Evolutionary conservation across 2,113 vertebrate species (phyloP).

Genomic region (Pleuronectes platessa): DNA sequence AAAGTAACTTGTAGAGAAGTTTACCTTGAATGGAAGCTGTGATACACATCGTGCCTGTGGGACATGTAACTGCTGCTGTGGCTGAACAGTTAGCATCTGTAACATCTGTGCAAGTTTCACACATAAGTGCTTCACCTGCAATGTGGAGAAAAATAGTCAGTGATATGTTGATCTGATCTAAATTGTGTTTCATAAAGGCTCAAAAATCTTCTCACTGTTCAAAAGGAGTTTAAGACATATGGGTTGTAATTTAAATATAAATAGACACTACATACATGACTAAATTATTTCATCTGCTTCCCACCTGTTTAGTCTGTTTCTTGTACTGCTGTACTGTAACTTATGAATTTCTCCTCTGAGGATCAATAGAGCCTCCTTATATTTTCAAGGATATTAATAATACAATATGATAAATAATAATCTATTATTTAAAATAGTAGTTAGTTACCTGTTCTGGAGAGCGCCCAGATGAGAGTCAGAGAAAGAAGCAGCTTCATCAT

Average conservation of each 20-base stretch:
- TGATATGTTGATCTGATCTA: background rate
- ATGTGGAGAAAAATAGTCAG: background rate
- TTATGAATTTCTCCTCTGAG: no score
- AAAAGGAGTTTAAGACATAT: background rate
- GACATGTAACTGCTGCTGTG: no score
- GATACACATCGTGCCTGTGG: no score
- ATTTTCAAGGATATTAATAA: no score
- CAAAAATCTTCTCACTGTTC: background rate
- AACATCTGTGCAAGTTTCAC: background rate
- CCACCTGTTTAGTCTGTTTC: no score
- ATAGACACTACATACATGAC: background rate
- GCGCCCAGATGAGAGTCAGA: background rate
- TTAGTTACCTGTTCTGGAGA: background rate
- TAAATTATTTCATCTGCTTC: no score
- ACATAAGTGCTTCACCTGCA: slow-evolving; percentile 29
- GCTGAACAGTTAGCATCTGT: background rate
- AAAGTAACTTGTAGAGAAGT: background rate
- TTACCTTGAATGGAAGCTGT: no score
- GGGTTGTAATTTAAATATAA: background rate
- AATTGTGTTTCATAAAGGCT: background rate
- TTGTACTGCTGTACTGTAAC: no score
- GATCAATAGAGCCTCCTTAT: no score
- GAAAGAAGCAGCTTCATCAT: slow-evolving; percentile 2
- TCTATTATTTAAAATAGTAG: no score
- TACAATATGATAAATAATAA: no score